Conservation (phyloP, 2,113 vertebrate species). For the Sterna hirundo region DNA sequence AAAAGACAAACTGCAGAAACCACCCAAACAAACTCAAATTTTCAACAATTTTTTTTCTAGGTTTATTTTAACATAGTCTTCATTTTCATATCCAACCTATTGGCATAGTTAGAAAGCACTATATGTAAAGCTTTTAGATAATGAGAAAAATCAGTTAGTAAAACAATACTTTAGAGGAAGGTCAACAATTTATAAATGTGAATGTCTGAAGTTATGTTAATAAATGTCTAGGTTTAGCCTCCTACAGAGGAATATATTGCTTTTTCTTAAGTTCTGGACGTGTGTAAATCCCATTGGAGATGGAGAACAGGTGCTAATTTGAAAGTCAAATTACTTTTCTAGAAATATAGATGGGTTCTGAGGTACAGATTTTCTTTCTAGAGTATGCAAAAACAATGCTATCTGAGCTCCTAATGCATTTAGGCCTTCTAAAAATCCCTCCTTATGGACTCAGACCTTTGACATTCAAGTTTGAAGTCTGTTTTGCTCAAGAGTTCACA, state of each 20-base stretch:
- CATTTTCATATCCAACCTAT: background rate
- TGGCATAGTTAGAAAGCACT: background rate
- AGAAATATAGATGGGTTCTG: background rate
- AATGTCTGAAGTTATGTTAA: background rate
- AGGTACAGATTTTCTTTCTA: background rate
- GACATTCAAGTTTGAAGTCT: background rate
- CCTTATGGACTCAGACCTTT: background rate
- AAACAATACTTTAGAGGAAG: background rate
- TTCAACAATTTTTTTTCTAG: background rate
- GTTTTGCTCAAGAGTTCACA: background rate
- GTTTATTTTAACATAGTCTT: background rate
- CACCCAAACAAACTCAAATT: background rate
- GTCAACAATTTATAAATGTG: background rate
- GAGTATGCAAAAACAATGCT: background rate
- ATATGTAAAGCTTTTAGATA: background rate
- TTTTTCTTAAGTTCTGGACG: background rate
- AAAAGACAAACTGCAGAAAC: background rate
- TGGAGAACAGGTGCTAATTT: background rate
- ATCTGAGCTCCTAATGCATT: background rate
- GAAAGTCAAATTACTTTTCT: background rate
- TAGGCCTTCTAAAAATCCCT: background rate
- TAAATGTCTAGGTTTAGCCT: background rate
- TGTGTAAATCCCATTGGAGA: background rate
- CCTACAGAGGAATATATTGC: background rate
- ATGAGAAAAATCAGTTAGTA: background rate